Evolutionary conservation across 2,888 invertebrate species (phyloP).

Genomic region (Rapana venosa): DNA sequence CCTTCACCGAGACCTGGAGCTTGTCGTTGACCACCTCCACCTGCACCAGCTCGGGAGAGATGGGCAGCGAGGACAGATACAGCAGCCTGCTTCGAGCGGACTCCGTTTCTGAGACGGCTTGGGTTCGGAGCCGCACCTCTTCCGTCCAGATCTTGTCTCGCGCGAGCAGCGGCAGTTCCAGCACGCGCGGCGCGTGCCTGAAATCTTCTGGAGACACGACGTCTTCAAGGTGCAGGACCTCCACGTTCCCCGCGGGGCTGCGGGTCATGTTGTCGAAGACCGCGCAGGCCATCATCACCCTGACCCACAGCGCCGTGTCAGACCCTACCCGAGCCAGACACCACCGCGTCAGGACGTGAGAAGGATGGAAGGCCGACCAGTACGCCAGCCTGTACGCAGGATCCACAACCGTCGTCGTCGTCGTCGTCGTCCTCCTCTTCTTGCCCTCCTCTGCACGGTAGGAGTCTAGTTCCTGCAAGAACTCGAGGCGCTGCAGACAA

Average conservation of each 20-base stretch:
- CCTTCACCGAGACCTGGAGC: neutral
- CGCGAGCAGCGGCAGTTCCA: neutral
- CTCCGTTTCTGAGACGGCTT: neutral
- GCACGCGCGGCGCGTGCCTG: neutral
- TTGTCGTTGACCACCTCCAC: too few relatives aligned
- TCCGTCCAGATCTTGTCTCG: neutral
- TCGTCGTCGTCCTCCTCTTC: neutral
- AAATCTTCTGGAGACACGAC: neutral
- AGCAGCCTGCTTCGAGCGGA: neutral
- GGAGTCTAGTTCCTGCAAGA: neutral
- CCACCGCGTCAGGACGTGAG: neutral
- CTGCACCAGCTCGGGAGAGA: neutral
- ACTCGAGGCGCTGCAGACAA: neutral
- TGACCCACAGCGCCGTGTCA: neutral
- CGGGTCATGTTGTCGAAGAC: neutral
- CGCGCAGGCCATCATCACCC: neutral
- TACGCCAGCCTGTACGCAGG: slow-evolving; percentile 1
- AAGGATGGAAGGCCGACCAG: slow-evolving; percentile 5
- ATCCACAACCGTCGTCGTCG: neutral
- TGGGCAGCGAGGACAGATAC: slow-evolving; percentile 16
- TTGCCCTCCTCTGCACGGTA: neutral
- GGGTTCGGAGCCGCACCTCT: neutral
- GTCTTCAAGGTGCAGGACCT: neutral
- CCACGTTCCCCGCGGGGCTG: neutral
- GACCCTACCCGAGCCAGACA: neutral